Base-by-base conservation (phyloP, 2,797 vertebrate species). In the Channa striata region DNA sequence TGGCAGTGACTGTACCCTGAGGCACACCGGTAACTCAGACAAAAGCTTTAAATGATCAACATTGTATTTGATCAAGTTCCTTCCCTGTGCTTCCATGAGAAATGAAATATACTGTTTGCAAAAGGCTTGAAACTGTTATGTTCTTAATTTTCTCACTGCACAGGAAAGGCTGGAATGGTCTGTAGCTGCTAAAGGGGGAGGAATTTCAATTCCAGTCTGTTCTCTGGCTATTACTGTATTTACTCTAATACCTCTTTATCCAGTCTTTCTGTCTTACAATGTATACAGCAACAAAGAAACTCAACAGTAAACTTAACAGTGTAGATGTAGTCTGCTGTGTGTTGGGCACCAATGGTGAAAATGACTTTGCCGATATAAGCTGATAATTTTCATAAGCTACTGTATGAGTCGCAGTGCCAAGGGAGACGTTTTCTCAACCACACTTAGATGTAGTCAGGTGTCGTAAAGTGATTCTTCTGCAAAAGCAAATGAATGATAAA, bases 51-150 rank as follows among this genome's bases (percentile, higher is more conserved):
- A 80, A 9, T 23, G 23, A 63, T 37, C 14, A 4, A 56, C 36
- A 42, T 54, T 10, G 19, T 63, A 42, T 48, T 20, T 3, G 25
- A 44, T 21, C 7, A 11, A 67, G 68, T 65, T 70, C 77, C 71
- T 72, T 81, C 78, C 81, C 62, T 78, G 77, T 83, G 87, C 85
- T 89, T 69, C 72, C 20, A 47, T 62, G 63, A 82, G 62, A 77
- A 79, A 84, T 46, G 49, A 86, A 81, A 72, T 78, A 79, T 72
- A 69, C 72, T 70, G 72, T 84, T 89, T 64, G 81, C 81, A 72
- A 44, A 93, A 91, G 94, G 92, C 92, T 92, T 86, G 84, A 91
- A 90, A 93, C 93, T 94, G 93, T 94, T 94, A 92, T 80, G 87
- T 88, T 85, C 89, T 93, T 88, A 90, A 93, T 88, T 78, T 81